A percentile compares a stretch with the other conserved stretches of the same genome.
Conservation (phyloP, 2,888 invertebrate genomes). For the Eustalomyia histrio region DNA sequence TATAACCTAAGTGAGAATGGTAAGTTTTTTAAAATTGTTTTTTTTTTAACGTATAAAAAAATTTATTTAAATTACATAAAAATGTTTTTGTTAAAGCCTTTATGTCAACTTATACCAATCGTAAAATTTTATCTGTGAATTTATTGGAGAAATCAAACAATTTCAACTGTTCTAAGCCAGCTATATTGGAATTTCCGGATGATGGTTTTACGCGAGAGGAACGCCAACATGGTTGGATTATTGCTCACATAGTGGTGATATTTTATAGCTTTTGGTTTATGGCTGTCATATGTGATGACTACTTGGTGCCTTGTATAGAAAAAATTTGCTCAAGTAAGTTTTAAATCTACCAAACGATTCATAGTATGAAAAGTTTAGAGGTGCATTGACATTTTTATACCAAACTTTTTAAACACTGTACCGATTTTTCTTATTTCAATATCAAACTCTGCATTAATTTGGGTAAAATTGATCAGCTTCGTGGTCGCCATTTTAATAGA, state of each 20-base stretch:
- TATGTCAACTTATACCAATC: not conserved
- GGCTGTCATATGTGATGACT: conserved; percentile 95
- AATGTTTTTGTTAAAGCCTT: conserved; percentile 18
- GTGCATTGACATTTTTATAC: too few species aligned
- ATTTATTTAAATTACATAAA: not conserved
- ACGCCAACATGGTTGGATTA: conserved; percentile 83
- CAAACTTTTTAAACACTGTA: too few species aligned
- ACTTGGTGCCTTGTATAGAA: conserved; percentile 95
- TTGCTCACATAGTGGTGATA: conserved; percentile 69
- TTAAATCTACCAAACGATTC: too few species aligned
- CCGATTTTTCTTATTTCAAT: too few species aligned
- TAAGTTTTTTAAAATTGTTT: conserved; percentile 18
- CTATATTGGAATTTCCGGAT: conserved; percentile 90
- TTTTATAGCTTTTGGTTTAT: conserved; percentile 89
- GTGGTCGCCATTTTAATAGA: too few species aligned
- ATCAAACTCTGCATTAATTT: too few species aligned
- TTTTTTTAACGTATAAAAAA: not conserved
- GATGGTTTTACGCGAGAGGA: conserved; percentile 87
- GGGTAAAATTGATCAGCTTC: too few species aligned
- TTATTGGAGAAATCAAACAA: not conserved
- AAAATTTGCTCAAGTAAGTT: conserved; percentile 78
- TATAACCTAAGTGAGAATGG: conserved; percentile 24
- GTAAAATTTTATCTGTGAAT: conserved; percentile 27
- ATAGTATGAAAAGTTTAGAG: too few species aligned
- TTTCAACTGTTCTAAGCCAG: conserved; percentile 87